Evolutionary conservation across 2,888 invertebrate species (phyloP).

Genomic region (Nasonovia ribisnigri): DNA sequence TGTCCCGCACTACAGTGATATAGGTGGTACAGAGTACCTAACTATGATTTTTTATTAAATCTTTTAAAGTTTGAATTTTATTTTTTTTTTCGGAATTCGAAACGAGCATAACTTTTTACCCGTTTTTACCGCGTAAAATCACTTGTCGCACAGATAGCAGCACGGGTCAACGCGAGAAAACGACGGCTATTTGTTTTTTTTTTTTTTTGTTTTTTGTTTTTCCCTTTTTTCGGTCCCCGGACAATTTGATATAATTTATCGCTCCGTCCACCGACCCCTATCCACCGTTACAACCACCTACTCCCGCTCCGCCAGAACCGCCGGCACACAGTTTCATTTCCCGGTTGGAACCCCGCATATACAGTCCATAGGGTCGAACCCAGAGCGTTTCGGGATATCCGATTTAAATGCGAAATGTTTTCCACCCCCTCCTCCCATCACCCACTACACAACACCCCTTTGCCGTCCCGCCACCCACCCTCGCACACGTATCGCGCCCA

Average conservation of each 20-base stretch:
- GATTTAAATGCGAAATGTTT: slow-evolving; percentile 64
- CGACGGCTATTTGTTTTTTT: slow-evolving; percentile 11
- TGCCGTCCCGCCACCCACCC: background rate
- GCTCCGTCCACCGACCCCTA: slow-evolving; percentile 2
- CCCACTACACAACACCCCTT: background rate
- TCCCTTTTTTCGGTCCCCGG: slow-evolving; percentile 31
- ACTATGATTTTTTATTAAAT: no score
- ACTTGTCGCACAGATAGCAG: slow-evolving; percentile 37
- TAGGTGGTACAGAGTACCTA: no score
- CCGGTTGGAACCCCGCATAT: background rate
- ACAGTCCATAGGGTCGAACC: slow-evolving; percentile 38
- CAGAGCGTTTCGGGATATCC: slow-evolving; percentile 61
- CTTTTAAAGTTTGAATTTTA: background rate
- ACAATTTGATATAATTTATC: slow-evolving; percentile 59
- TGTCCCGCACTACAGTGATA: no score
- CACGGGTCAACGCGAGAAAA: slow-evolving; percentile 25
- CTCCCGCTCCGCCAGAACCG: background rate
- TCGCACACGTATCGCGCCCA: background rate
- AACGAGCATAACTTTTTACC: background rate
- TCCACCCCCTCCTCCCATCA: slow-evolving; percentile 4
- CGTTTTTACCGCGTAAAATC: slow-evolving; percentile 47
- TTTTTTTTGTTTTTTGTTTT: background rate
- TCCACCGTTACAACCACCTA: background rate
- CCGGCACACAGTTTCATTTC: slow-evolving; percentile 7
- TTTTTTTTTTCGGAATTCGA: background rate